Conservation (phyloP, 2,888 invertebrate species). For the Ceratothoa steindachneri region DNA sequence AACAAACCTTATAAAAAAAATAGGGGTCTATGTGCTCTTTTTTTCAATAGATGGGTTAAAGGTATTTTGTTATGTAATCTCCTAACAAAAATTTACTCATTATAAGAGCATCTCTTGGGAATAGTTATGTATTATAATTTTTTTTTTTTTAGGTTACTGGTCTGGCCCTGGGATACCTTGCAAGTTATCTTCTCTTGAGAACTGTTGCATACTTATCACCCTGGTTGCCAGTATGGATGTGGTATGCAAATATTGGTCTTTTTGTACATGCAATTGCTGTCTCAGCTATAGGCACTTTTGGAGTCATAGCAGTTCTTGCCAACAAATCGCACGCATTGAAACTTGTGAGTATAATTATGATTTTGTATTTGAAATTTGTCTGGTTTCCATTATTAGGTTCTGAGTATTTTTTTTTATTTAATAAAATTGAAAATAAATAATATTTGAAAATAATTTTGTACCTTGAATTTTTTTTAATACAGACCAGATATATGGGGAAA, state of each 20-base stretch:
- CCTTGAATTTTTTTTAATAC: no score
- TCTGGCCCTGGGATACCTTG: neutral
- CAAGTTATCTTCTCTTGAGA: neutral
- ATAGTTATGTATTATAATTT: no score
- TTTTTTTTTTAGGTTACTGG: neutral
- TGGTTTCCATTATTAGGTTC: neutral
- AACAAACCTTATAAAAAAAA: no score
- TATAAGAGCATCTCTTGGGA: no score
- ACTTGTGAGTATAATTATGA: neutral
- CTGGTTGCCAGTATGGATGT: constrained; percentile 12
- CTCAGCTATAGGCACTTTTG: neutral
- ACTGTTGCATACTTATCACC: constrained; percentile 1
- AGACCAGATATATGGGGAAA: no score
- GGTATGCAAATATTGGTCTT: constrained; percentile 2
- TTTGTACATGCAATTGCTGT: neutral
- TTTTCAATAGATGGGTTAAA: no score
- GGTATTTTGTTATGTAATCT: no score
- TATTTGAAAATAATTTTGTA: neutral
- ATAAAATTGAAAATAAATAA: neutral
- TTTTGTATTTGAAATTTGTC: neutral
- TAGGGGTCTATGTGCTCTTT: no score
- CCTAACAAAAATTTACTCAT: no score
- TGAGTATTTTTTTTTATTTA: neutral
- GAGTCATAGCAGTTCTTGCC: constrained; percentile 1
- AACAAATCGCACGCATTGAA: constrained; percentile 4